These are phyloP conservation scores for Echinarachnius parma DNA, from an alignment of 53 echinoderm and acorn worm species.

Conservation along the genomic window DNA sequence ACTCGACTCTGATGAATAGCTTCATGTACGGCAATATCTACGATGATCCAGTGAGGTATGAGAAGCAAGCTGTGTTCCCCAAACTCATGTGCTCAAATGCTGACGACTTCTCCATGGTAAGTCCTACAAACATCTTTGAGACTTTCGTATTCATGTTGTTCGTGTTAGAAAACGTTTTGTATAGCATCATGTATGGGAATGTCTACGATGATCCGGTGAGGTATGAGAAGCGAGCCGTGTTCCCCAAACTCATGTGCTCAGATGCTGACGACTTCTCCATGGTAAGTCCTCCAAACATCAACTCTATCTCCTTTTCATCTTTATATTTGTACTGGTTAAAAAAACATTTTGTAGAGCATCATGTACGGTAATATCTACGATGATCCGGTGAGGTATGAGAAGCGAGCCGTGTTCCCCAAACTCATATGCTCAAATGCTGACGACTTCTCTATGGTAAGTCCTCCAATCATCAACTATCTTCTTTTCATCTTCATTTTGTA, in stretches of 20 bases:
- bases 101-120: slow-evolving; percentile 98
- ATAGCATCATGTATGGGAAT: slow-evolving; percentile 99
- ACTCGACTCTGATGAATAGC: slow-evolving; percentile 92
- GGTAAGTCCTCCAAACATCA: too few relatives aligned
- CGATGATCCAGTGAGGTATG: slow-evolving; percentile 83
- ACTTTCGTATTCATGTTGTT: too few relatives aligned
- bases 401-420: slow-evolving; percentile 85
- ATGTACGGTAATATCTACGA: slow-evolving; percentile 97
- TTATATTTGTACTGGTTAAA: too few relatives aligned
- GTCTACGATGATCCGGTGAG: slow-evolving; percentile 87
- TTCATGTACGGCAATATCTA: slow-evolving; percentile 99
- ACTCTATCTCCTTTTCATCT: too few relatives aligned
- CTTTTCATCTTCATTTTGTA: too few relatives aligned
- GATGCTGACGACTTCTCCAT: slow-evolving; percentile 98
- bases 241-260: slow-evolving; percentile 92
- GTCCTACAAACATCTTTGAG: too few relatives aligned
- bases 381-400: slow-evolving; percentile 84
- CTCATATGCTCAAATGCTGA: slow-evolving; percentile 95
- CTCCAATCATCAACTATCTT: too few relatives aligned
- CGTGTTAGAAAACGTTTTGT: too few relatives aligned
- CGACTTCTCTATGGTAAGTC: slow-evolving; percentile 97
- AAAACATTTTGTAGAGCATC: too few relatives aligned
- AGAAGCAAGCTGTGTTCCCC: slow-evolving; percentile 89
- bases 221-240: slow-evolving; percentile 87
- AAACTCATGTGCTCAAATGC: slow-evolving; percentile 95